Evolutionary conservation across 2,888 invertebrate species (phyloP), one percentile per base, ranked within the genome.

Genomic region (Dicyrtomina minuta): DNA sequence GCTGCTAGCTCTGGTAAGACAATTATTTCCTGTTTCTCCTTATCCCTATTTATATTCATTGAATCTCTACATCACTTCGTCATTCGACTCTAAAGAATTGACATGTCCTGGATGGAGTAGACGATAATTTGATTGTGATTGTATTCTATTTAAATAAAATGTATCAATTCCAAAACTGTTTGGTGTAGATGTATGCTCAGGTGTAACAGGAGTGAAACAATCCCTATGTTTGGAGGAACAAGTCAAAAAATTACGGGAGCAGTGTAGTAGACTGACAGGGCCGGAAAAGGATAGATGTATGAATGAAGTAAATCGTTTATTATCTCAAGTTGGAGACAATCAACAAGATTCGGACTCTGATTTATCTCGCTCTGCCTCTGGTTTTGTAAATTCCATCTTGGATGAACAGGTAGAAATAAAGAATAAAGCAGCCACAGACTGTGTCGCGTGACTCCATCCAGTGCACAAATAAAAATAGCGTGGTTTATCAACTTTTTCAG

Each of bases 371-470:
- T 33, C 53, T 1, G 43, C 60, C 6, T 67, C 53, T 17, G 27
- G 22, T 20, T 20, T 65, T 22, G 43, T 65, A 1, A 10, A 55
- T 17, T 33, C n/a, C 17, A 39, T 65, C 15, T n/a, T 55, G 22
- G 3, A n/a, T 55, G 65, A 65, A 22, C 65, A 55, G 53, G 41
- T 65, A 44, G 24, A 10, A 44, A 24, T 53, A n/a, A n/a, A n/a
- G n/a, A n/a, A n/a, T n/a, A n/a, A n/a, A n/a, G n/a, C n/a, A n/a
- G n/a, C n/a, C n/a, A n/a, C n/a, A n/a, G n/a, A n/a, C n/a, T n/a
- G n/a, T n/a, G n/a, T n/a, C n/a, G n/a, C n/a, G n/a, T n/a, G n/a
- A n/a, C n/a, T n/a, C n/a, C n/a, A n/a, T n/a, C n/a, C n/a, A n/a
- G n/a, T n/a, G 10, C 46, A 46, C 3, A 46, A 46, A n/a, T 46